Percentiles rank a stretch among this genome's conserved stretches.
Conservation (phyloP, 2,888 invertebrate genomes). For the Drosophila austrosaltans region DNA sequence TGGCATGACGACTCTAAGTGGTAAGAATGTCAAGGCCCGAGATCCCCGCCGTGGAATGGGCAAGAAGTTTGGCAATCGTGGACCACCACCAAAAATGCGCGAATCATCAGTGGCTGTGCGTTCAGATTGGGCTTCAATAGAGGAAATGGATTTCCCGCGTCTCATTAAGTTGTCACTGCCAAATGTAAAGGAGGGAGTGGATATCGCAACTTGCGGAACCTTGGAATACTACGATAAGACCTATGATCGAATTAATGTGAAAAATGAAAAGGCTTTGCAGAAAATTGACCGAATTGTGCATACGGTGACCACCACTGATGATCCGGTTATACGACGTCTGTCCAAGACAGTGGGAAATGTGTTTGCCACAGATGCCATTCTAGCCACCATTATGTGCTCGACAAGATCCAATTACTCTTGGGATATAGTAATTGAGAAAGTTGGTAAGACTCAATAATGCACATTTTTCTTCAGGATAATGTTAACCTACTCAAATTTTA, state of each 20-base stretch:
- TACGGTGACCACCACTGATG: conserved; percentile 97
- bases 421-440: conserved; percentile 99
- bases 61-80: conserved; percentile 84
- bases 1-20: conserved; percentile 93
- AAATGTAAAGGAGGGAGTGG: conserved; percentile 93
- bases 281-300: conserved; percentile 98
- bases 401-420: conserved; percentile 99
- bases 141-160: conserved; percentile 99
- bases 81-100: conserved; percentile 95
- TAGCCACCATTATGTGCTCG: conserved; percentile 99
- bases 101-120: conserved; percentile 98
- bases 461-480: background rate
- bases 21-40: conserved; percentile 92
- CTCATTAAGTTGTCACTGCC: conserved; percentile 96
- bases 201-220: conserved; percentile 94
- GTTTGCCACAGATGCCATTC: conserved; percentile 98
- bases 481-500: conserved; percentile 63
- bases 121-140: conserved; percentile 98
- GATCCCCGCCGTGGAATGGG: conserved; percentile 88
- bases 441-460: conserved; percentile 85
- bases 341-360: conserved; percentile 98
- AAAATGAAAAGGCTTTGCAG: conserved; percentile 95
- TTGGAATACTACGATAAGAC: conserved; percentile 98
- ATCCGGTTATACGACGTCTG: conserved; percentile 96
- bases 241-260: conserved; percentile 98